Evolutionary conservation across 2,888 invertebrate species (phyloP).

Genomic region (Diplolepis rosae): DNA sequence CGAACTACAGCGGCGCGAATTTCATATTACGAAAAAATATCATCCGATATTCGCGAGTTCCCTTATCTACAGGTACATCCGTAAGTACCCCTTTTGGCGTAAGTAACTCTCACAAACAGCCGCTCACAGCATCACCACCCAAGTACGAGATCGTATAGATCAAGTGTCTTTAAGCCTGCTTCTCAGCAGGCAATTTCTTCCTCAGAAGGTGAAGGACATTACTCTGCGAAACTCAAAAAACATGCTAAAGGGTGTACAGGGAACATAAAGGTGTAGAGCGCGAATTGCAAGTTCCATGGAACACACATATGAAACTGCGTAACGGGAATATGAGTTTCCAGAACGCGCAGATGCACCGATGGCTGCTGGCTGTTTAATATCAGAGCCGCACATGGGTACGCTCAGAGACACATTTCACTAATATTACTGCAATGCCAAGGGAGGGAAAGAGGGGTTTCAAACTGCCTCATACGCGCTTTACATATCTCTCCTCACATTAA

Average conservation of each 20-base stretch:
- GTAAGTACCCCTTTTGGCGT: conserved; percentile 24
- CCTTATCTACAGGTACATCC: conserved; percentile 37
- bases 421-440: conserved; percentile 58
- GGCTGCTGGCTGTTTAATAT: conserved; percentile 72
- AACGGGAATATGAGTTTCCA: conserved; percentile 42
- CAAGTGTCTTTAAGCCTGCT: conserved; percentile 44
- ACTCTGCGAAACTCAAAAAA: conserved; percentile 36
- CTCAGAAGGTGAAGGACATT: conserved; percentile 32
- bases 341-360: conserved; percentile 65
- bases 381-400: conserved; percentile 69
- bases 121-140: conserved; percentile 32
- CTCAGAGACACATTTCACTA: conserved; percentile 71
- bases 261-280: conserved; percentile 26
- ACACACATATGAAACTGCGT: conserved; percentile 39
- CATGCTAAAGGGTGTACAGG: neutral
- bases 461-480: conserved; percentile 57
- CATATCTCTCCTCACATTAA: conserved; percentile 70
- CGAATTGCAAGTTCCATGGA: conserved; percentile 49
- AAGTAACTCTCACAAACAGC: conserved; percentile 11
- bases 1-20: conserved; percentile 58
- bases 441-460: conserved; percentile 12
- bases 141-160: conserved; percentile 41
- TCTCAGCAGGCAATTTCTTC: conserved; percentile 43
- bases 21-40: conserved; percentile 65
- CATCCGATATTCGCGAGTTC: conserved; percentile 47